A percentile compares a stretch with the other conserved stretches of the same genome.
phyloP scores from a whole-genome alignment of 2,888 invertebrate genomes.

The Tiliacea citrago region DNA sequence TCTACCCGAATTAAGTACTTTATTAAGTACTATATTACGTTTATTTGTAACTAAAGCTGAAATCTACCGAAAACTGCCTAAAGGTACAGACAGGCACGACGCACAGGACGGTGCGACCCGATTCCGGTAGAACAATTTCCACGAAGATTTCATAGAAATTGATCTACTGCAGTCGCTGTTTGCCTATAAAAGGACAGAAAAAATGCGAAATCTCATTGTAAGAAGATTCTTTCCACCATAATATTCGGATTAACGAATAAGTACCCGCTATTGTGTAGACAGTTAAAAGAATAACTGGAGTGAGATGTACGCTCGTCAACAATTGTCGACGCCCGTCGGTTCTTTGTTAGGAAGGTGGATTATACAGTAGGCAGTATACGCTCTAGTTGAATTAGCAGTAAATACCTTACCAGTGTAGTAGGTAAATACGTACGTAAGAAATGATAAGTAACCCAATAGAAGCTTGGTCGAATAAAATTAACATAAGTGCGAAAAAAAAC shows the following conservation, averaged over 20 bases:
- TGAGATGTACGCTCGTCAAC: constrained; percentile 57
- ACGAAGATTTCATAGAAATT: too few species aligned
- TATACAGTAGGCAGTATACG: not conserved
- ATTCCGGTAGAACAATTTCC: too few species aligned
- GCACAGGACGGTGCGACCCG: too few species aligned
- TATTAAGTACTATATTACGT: too few species aligned
- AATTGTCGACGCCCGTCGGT: constrained; percentile 28
- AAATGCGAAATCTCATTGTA: constrained; percentile 6
- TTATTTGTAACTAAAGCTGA: not conserved
- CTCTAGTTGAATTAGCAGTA: not conserved
- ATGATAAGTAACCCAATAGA: not conserved
- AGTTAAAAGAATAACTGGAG: constrained; percentile 54
- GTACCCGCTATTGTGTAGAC: constrained; percentile 52
- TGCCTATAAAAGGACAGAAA: not conserved
- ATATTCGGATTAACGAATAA: constrained; percentile 43
- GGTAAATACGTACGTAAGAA: not conserved
- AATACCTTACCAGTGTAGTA: not conserved
- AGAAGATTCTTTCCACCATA: constrained; percentile 21
- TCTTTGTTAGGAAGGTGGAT: constrained; percentile 42
- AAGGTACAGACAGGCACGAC: too few species aligned
- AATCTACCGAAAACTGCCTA: not conserved
- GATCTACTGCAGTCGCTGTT: too few species aligned
- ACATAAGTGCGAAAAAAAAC: not conserved
- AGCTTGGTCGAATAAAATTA: not conserved
- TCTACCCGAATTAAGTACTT: not conserved